Evolutionary conservation across 2,113 vertebrate genomes (phyloP), one percentile per base, ranked within the genome.

Genomic region (Vulpes vulpes): DNA sequence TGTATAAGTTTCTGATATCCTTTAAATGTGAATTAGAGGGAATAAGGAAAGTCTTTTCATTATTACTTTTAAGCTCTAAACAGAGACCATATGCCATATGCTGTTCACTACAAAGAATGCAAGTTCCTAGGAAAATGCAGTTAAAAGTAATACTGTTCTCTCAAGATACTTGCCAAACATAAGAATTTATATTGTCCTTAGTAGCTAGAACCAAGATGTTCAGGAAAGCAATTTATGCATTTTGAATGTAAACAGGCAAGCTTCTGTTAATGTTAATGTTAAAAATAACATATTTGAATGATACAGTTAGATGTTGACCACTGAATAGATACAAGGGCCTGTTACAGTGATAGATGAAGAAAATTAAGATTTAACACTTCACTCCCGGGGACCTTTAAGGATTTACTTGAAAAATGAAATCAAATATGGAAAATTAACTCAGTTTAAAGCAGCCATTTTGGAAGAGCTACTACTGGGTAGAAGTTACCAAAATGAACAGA

Each of bases 1-100:
- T 94, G 4, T 67, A 43, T 91, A 92, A 87, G 25, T 5, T 94
- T 94, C 59, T 85, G 10, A 53, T 49, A 60, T 8, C 30, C 32
- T 65, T 3, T 79, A 87, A 92, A 69, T 82, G 9, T 93, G 83
- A 74, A n/a, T 81, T 91, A 51, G 30, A 57, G 6, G 51, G 38
- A 76, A 85, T 94, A 57, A 80, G 60, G 60, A 81, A 55, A 71
- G 1, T 83, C 53, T 93, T 85, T 64, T 67, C 12, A 86, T 59
- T 96, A 60, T 27, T 35, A 69, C 51, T 94, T 96, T 86, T 60
- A 96, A 96, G 82, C 60, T 78, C 15, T 71, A n/a, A 93, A 76
- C 81, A 67, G 62, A 95, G 53, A 91, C 32, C 55, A 90, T 67
- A 82, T 22, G 64, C 32, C 55, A 90, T 67, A 82, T 22, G 64